These are phyloP conservation scores for Anthopleura sola DNA, from an alignment of 64 coral and sea anemone species.

Conservation along the genomic window DNA sequence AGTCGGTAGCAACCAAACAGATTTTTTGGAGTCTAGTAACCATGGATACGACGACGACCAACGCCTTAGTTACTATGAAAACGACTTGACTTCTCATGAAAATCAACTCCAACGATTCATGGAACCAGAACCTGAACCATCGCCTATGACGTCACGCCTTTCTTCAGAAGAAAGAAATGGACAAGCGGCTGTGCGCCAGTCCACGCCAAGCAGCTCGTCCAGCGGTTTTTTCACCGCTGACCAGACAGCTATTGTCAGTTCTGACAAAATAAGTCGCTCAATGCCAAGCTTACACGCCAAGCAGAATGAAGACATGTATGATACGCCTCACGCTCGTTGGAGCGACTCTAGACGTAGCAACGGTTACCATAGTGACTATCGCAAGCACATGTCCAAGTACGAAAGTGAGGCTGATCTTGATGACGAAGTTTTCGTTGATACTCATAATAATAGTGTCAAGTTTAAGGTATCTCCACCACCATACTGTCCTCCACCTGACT, in stretches of 20 bases:
- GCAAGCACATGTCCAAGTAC: background rate
- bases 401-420: constrained; percentile 29
- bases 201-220: background rate
- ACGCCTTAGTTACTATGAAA: background rate
- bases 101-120: background rate
- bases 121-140: constrained; percentile 9
- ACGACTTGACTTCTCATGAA: background rate
- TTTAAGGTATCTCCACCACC: constrained; percentile 23
- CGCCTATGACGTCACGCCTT: background rate
- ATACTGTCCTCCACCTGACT: constrained; percentile 39
- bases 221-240: background rate
- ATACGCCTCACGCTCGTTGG: background rate
- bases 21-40: background rate
- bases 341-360: background rate
- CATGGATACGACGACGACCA: background rate
- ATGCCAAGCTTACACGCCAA: background rate
- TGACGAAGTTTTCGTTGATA: constrained; percentile 40
- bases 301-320: background rate
- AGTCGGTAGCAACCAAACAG: background rate
- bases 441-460: constrained; percentile 4
- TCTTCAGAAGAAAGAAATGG: background rate
- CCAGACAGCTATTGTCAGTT: background rate
- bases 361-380: background rate
- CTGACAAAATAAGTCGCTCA: background rate
- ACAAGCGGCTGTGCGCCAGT: background rate